Evolutionary conservation across 1,140 invertebrate species (phyloP).

Genomic region (Drosophila athabasca): DNA sequence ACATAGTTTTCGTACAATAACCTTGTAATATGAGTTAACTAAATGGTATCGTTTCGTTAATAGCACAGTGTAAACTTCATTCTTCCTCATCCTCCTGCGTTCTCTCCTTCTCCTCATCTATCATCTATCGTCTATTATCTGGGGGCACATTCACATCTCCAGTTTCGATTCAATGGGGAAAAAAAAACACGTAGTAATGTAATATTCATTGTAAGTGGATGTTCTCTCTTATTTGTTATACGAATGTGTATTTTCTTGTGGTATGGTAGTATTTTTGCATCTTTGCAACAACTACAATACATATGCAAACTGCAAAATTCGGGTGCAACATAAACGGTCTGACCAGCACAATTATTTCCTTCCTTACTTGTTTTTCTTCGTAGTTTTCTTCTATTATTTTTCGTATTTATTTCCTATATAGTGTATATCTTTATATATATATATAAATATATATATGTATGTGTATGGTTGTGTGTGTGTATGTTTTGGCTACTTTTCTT

Average conservation of each 20-base stretch:
- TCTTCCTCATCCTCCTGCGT: background rate
- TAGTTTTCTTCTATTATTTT: slow-evolving; percentile 24
- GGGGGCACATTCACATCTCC: slow-evolving; percentile 54
- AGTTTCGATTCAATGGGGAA: no score
- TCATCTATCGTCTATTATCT: background rate
- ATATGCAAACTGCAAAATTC: slow-evolving; percentile 50
- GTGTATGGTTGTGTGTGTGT: slow-evolving; percentile 14
- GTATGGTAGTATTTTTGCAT: slow-evolving; percentile 21
- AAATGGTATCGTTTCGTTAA: slow-evolving; percentile 57
- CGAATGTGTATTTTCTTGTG: background rate
- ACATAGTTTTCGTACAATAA: slow-evolving; percentile 55
- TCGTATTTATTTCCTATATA: slow-evolving; percentile 2
- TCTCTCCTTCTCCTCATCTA: no score
- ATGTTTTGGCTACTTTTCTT: slow-evolving; percentile 55
- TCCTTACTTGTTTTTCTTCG: slow-evolving; percentile 7
- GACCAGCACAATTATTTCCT: slow-evolving; percentile 28
- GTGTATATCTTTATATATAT: slow-evolving; percentile 33
- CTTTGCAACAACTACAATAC: slow-evolving; percentile 67
- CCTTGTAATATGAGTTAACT: slow-evolving; percentile 63
- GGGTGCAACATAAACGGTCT: slow-evolving; percentile 57
- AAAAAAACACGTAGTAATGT: no score
- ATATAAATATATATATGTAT: slow-evolving; percentile 5
- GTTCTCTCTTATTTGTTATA: slow-evolving; percentile 12
- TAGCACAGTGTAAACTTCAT: slow-evolving; percentile 64
- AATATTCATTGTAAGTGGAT: slow-evolving; percentile 7